Percentiles rank a stretch among this genome's conserved stretches.
phyloP scores from a whole-genome alignment of 2,888 invertebrate genomes.

The Philonicus albiceps region DNA sequence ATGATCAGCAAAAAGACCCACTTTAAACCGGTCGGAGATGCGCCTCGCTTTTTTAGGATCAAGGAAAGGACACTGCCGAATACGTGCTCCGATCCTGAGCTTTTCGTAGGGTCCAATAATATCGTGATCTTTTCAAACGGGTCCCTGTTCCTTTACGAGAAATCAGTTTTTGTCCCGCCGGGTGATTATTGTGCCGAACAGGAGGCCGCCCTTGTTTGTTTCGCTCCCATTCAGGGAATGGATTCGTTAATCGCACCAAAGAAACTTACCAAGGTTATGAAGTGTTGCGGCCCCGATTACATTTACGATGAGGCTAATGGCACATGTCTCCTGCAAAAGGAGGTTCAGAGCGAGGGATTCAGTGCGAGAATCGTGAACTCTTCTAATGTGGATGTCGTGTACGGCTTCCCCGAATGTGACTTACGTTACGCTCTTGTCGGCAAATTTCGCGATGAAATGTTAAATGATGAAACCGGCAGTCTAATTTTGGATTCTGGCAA shows the following conservation, averaged over 20 bases:
- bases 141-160: constrained; percentile 68
- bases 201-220: constrained; percentile 71
- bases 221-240: constrained; percentile 57
- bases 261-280: constrained; percentile 63
- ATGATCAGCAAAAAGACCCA: constrained; percentile 64
- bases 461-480: constrained; percentile 66
- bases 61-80: constrained; percentile 60
- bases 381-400: constrained; percentile 59
- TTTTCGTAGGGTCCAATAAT: constrained; percentile 54
- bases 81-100: constrained; percentile 57
- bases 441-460: constrained; percentile 65
- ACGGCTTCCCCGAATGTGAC: constrained; percentile 68
- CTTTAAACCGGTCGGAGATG: constrained; percentile 59
- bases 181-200: constrained; percentile 75
- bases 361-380: constrained; percentile 53
- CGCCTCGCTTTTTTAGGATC: constrained; percentile 63
- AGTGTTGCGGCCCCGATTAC: constrained; percentile 76
- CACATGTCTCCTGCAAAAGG: constrained; percentile 63
- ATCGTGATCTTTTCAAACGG: constrained; percentile 72
- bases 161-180: constrained; percentile 64
- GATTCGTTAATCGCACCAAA: constrained; percentile 53
- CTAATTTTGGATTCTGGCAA: constrained; percentile 65
- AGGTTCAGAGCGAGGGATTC: not conserved
- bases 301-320: constrained; percentile 68
- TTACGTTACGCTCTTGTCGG: constrained; percentile 69